Conservation (phyloP, 2,797 vertebrate species). For the Lagocephalus sceleratus region DNA sequence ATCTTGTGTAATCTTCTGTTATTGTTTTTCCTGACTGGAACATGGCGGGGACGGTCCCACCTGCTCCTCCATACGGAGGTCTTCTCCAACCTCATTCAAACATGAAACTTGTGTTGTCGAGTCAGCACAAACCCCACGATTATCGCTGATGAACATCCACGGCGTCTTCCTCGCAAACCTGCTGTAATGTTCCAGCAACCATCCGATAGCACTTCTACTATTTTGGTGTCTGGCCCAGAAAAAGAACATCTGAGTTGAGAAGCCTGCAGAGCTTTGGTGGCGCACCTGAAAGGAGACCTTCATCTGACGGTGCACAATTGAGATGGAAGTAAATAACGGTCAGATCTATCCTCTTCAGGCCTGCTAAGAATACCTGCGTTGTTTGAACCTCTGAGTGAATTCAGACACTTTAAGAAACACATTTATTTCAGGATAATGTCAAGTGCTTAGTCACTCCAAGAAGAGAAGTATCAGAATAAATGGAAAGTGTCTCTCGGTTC, state of each 20-base stretch:
- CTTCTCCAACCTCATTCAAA: too few species aligned
- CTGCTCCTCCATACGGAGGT: too few species aligned
- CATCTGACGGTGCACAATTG: slow-evolving; percentile 40
- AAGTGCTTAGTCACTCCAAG: slow-evolving; percentile 39
- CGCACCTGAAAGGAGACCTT: slow-evolving; percentile 48
- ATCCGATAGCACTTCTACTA: slow-evolving; percentile 61
- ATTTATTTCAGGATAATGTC: slow-evolving; percentile 57
- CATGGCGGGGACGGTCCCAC: too few species aligned
- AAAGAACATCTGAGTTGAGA: slow-evolving; percentile 54
- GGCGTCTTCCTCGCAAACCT: slow-evolving; percentile 58
- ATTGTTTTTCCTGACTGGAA: too few species aligned
- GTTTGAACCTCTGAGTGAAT: slow-evolving; percentile 27
- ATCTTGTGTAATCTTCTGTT: background rate
- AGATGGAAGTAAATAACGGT: slow-evolving; percentile 39
- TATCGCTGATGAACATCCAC: slow-evolving; percentile 45
- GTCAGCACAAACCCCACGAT: slow-evolving; percentile 18
- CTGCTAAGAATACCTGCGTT: slow-evolving; percentile 17
- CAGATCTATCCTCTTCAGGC: slow-evolving; percentile 32
- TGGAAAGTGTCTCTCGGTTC: background rate
- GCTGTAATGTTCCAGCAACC: slow-evolving; percentile 47
- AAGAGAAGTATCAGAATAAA: slow-evolving; percentile 17
- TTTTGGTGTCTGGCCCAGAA: slow-evolving; percentile 67
- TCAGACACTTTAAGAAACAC: slow-evolving; percentile 36
- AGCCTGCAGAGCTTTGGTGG: slow-evolving; percentile 49
- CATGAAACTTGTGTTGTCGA: background rate